Evolutionary conservation across 2,113 vertebrate species (phyloP).

Genomic region (Xiphias gladius): DNA sequence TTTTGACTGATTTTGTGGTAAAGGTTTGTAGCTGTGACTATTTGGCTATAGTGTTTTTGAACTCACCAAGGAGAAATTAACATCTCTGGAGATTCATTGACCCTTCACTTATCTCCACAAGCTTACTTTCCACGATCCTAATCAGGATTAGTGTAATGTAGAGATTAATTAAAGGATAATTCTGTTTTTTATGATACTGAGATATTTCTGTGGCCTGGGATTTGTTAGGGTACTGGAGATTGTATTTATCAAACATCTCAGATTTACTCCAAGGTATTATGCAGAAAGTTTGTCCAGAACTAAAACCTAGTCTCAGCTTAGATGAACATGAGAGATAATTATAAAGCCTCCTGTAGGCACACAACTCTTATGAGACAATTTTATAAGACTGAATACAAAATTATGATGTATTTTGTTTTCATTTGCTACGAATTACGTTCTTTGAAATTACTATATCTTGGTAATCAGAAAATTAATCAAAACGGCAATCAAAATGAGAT

Average conservation of each 20-base stretch:
- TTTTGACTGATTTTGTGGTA: conserved; percentile 41
- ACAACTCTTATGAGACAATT: neutral
- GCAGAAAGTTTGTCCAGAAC: conserved; percentile 15
- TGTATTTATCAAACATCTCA: conserved; percentile 43
- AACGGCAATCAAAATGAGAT: neutral
- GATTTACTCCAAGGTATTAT: conserved; percentile 24
- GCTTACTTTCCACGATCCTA: conserved; percentile 27
- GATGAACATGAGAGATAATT: conserved; percentile 38
- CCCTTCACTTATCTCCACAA: conserved; percentile 50
- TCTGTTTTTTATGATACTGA: conserved; percentile 24
- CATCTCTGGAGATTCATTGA: conserved; percentile 49
- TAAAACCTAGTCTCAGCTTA: conserved; percentile 11
- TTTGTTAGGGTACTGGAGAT: conserved; percentile 16
- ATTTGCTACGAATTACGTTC: neutral
- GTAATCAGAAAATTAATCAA: neutral
- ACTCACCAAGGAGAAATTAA: conserved; percentile 24
- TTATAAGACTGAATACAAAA: neutral
- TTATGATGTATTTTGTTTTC: neutral
- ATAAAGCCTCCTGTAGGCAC: conserved; percentile 2
- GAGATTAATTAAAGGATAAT: conserved; percentile 69
- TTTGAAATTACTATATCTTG: neutral
- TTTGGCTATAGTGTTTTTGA: conserved; percentile 33
- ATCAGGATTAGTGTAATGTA: conserved; percentile 62
- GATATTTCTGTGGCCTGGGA: conserved; percentile 21
- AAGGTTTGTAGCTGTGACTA: conserved; percentile 28